Base-by-base conservation (phyloP, 2,888 invertebrate species). In the Drosophila percnosoma region DNA sequence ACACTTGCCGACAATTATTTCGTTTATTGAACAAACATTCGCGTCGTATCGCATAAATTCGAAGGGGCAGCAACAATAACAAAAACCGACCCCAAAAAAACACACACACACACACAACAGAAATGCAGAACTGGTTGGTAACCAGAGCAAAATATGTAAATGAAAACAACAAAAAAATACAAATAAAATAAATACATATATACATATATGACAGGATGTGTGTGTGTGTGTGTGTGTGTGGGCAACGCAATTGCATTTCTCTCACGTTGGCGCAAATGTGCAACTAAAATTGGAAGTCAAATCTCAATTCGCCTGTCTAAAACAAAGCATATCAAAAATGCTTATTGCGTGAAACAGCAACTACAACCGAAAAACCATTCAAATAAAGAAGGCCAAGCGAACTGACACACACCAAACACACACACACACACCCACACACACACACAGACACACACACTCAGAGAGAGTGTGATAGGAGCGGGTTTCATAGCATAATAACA, bases 21-120 rank as follows among this genome's bases (percentile, higher is more conserved):
- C 90, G 90, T 85, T 85, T 85, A 85, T 85, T 85, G 85, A 85
- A 85, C 90, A 85, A 85, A 85, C 85, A 85, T 85, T 85, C 85
- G 86, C 85, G 80, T 77, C 83, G 82, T 80, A 85, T 85, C 85
- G 90, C 85, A 90, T 85, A 88, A 85, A 85, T 89, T 75, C 72
- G 70, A 74, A 83, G 58, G 71, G 66, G 62, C 68, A 63, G 54
- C 65, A 66, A 74, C 66, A 75, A 86, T 51, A 70, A 59, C 52
- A 52, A 67, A 53, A 69, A 58, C 42, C 63, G 45, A 70, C 80
- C 63, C 68, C 68, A 24, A 38, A 70, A 72, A 72, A 78, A 68
- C 0, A 29, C 27, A 65, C 6, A 34, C 31, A 31, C 10, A 36
- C 29, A 74, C 15, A 36, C 36, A 62, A 73, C 48, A 73, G 71